Evolutionary conservation across 1,140 invertebrate genomes (phyloP).

Genomic region (Drosophila lowei): DNA sequence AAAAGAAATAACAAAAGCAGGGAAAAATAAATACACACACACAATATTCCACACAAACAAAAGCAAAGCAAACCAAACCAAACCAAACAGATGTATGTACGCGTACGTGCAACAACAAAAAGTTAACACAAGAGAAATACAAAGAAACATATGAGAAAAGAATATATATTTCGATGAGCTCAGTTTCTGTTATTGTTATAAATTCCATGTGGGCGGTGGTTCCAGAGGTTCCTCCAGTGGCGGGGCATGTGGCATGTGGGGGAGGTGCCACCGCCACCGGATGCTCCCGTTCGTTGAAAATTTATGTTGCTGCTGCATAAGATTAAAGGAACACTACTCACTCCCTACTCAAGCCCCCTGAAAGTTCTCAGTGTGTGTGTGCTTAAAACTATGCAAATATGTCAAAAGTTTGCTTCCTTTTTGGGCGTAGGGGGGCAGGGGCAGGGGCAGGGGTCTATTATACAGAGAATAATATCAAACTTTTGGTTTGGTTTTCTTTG

Average conservation of each 20-base stretch:
- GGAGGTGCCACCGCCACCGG: constrained; percentile 3
- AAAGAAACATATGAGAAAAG: constrained; percentile 45
- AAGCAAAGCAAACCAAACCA: constrained; percentile 24
- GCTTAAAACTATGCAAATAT: constrained; percentile 63
- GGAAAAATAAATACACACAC: constrained; percentile 31
- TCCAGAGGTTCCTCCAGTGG: not conserved
- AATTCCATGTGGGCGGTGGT: constrained; percentile 11
- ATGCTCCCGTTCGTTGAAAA: constrained; percentile 20
- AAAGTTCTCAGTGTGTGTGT: too few relatives aligned
- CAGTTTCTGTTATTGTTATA: constrained; percentile 64
- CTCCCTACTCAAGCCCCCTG: not conserved
- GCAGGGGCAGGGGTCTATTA: not conserved
- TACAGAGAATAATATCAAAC: constrained; percentile 11
- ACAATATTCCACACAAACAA: constrained; percentile 44
- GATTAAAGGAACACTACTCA: constrained; percentile 35
- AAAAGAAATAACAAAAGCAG: constrained; percentile 34
- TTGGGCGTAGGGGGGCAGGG: too few relatives aligned
- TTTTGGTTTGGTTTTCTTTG: constrained; percentile 14
- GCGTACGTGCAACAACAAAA: constrained; percentile 21
- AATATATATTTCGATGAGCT: constrained; percentile 63
- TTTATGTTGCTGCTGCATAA: constrained; percentile 37
- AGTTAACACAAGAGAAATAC: constrained; percentile 22
- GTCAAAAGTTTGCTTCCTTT: constrained; percentile 37
- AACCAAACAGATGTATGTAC: constrained; percentile 52
- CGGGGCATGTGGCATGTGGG: too few relatives aligned